Evolutionary conservation across 2,888 invertebrate species (phyloP).

Genomic region (Conomelus anceps): DNA sequence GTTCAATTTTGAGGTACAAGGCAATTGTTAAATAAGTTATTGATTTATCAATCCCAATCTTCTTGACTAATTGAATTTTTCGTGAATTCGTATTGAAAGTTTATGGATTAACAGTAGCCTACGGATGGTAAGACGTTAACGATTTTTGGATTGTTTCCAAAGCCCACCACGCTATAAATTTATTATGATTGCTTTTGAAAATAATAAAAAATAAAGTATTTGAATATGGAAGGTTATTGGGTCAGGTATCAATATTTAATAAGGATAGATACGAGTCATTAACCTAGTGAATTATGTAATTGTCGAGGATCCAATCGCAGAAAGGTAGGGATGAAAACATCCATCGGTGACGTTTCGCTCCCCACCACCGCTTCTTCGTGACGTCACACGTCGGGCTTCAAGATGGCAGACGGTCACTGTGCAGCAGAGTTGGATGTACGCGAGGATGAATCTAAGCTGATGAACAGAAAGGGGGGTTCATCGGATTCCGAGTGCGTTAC

Average conservation of each 20-base stretch:
- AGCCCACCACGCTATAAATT: neutral
- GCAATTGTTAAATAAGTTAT: neutral
- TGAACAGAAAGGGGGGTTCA: constrained; percentile 21
- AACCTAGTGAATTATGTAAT: constrained; percentile 12
- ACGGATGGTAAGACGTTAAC: neutral
- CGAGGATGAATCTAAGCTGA: constrained; percentile 16
- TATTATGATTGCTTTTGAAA: neutral
- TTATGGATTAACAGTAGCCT: neutral
- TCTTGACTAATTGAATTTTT: too few relatives aligned
- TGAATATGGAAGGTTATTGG: neutral
- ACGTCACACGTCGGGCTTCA: constrained; percentile 25
- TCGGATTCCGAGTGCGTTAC: constrained; percentile 18
- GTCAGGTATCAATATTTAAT: constrained; percentile 17
- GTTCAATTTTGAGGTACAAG: too few relatives aligned
- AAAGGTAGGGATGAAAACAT: constrained; percentile 1
- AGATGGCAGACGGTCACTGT: constrained; percentile 30
- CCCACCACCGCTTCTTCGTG: neutral
- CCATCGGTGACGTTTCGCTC: neutral
- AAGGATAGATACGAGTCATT: constrained; percentile 15
- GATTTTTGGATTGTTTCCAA: neutral
- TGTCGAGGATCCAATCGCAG: constrained; percentile 1
- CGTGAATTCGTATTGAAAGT: neutral
- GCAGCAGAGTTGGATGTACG: constrained; percentile 23
- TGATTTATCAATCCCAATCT: too few relatives aligned
- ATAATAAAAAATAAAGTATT: neutral